phyloP scores from a whole-genome alignment of 2,888 invertebrate species.

The Latrodectus hesperus region DNA sequence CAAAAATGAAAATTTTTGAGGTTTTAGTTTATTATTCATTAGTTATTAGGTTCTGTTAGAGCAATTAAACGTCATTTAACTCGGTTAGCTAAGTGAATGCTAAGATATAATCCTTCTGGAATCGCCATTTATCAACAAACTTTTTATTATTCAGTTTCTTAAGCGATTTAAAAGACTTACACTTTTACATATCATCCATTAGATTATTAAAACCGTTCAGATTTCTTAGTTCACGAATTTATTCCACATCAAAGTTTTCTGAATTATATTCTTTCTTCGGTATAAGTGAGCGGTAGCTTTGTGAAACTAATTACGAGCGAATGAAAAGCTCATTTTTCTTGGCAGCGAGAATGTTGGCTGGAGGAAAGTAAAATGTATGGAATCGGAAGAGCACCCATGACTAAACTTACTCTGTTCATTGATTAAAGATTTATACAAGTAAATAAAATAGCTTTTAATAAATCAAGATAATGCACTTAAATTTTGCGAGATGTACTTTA shows the following conservation, averaged over 20 bases:
- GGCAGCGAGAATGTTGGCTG: slow-evolving; percentile 18
- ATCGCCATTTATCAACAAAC: no score
- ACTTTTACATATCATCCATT: slow-evolving; percentile 23
- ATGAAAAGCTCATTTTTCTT: slow-evolving; percentile 52
- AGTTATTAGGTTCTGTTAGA: no score
- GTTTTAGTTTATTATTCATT: no score
- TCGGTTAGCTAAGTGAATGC: no score
- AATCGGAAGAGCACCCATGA: slow-evolving; percentile 17
- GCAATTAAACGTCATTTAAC: no score
- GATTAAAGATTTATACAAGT: slow-evolving; percentile 29
- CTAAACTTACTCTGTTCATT: background rate
- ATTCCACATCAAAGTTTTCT: slow-evolving; percentile 42
- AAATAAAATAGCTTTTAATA: slow-evolving; percentile 21
- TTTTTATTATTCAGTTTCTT: background rate
- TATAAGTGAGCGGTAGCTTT: background rate
- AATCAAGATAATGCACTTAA: slow-evolving; percentile 34
- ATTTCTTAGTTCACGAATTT: slow-evolving; percentile 39
- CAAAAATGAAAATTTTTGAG: no score
- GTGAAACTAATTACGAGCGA: slow-evolving; percentile 47
- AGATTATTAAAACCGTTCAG: slow-evolving; percentile 41
- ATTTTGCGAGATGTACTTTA: background rate
- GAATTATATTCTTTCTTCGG: slow-evolving; percentile 33
- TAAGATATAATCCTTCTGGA: no score
- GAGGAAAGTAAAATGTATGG: slow-evolving; percentile 28
- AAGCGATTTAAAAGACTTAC: slow-evolving; percentile 9